Percentiles rank a stretch among this genome's conserved stretches.
Evolutionary conservation across 2,113 vertebrate species (phyloP).

Genomic region (Alouatta palliata): DNA sequence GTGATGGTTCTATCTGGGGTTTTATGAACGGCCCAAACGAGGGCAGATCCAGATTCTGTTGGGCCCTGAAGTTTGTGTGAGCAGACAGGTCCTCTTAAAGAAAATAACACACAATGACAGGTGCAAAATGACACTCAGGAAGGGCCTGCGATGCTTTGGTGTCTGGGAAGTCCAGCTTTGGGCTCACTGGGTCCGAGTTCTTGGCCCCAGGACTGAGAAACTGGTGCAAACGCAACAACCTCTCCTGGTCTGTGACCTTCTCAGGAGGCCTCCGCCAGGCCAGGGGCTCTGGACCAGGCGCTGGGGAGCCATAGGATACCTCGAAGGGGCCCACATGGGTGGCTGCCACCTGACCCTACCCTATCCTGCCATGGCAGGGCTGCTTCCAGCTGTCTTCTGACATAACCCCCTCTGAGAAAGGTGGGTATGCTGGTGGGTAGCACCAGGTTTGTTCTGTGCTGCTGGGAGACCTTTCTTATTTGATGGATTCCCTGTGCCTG

Average conservation of each 20-base stretch:
- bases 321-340: not conserved
- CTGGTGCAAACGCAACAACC: rapidly evolving
- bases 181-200: not conserved
- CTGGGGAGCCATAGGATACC: not conserved
- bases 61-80: not conserved
- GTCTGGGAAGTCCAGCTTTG: not conserved
- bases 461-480: not conserved
- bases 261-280: not conserved
- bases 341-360: not conserved
- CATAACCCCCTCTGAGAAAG: not conserved
- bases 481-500: not conserved
- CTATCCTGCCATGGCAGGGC: not conserved
- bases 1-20: not conserved
- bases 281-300: not conserved
- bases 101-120: not conserved
- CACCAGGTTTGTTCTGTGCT: not conserved
- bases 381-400: not conserved
- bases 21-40: not conserved
- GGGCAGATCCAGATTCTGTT: not conserved
- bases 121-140: not conserved
- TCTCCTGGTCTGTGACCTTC: not conserved
- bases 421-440: not conserved
- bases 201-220: not conserved
- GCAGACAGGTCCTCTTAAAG: not conserved
- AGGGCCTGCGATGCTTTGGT: not conserved